Base-by-base conservation (phyloP, 2,113 vertebrate species). In the Sinocyclocheilus maitianheensis region DNA sequence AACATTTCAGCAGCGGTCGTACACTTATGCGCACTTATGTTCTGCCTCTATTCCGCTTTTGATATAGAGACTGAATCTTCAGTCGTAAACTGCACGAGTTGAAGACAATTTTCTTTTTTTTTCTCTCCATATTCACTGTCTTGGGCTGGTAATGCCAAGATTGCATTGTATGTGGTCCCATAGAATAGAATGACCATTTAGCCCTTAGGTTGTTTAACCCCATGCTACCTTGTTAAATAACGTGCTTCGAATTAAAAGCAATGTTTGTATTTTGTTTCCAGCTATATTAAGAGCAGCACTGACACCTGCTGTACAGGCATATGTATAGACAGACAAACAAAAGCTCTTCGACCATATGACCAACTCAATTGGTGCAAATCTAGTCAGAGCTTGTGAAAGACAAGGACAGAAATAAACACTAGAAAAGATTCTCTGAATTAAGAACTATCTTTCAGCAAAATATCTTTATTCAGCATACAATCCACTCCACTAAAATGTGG, bases 221-320 rank as follows among this genome's bases (percentile, higher is more conserved):
- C 58, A 3, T 9, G 20, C 9, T 22, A 22, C 7, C 20, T 0
- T 58, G 20, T 60, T 2, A 60, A 60, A 60, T 22, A n/a, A 62
- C 3, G 58, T 62, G 9, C 14, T 43, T 74, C 14, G 18, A 4
- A 72, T 72, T 10, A 14, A n/a, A 63, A 26, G 5, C 58, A 62
- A 62, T 62, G 58, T 62, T n/a, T 62, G 22, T n/a, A 22, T 58
- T 20, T 58, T 40, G 13, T 37, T 37, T 55, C n/a, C 30, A 12
- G 20, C 11, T 13, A 30, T 85, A 62, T n/a, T 62, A 3, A 85
- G 11, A 22, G 71, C 62, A 84, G 87, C 58, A 85, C 78, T 81
- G 3, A 91, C 91, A 91, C 84, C 93, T 93, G 74, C 88, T 93
- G 93, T 88, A 40, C 51, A 24, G 1, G 26, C 18, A 48, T 14